phyloP scores from a whole-genome alignment of 1,140 invertebrate genomes.

The Drosophila aff. region DNA sequence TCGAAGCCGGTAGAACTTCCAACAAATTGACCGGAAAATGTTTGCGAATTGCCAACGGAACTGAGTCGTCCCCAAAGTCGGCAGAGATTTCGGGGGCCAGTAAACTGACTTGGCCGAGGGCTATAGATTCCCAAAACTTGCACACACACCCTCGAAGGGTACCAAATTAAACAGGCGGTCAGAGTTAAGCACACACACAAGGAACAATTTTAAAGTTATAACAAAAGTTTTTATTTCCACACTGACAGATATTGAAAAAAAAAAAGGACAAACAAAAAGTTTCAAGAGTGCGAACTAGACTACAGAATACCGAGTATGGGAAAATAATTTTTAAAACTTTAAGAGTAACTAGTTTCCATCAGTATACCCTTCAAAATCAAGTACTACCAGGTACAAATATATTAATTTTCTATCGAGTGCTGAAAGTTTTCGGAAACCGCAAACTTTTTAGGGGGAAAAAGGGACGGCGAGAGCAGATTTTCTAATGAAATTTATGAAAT shows the following conservation, averaged over 20 bases:
- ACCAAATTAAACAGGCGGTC: conserved; percentile 65
- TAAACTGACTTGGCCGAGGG: conserved; percentile 23
- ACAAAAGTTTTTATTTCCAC: conserved; percentile 52
- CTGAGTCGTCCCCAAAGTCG: conserved; percentile 28
- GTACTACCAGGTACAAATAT: conserved; percentile 19
- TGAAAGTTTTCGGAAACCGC: conserved; percentile 46
- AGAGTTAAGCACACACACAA: conserved; percentile 38
- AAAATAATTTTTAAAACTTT: too few species aligned
- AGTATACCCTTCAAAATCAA: background rate
- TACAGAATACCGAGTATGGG: background rate
- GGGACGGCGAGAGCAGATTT: conserved; percentile 4
- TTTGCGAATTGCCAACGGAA: conserved; percentile 80
- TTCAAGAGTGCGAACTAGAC: background rate
- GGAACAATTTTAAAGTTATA: conserved; percentile 54
- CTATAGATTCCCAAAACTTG: conserved; percentile 42
- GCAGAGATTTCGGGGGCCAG: conserved; percentile 52
- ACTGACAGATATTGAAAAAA: conserved; percentile 60
- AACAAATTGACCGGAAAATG: conserved; percentile 81
- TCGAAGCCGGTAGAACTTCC: conserved; percentile 69
- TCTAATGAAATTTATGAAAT: conserved; percentile 81
- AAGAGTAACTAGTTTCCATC: too few species aligned
- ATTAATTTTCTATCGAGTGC: conserved; percentile 52
- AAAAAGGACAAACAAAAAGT: background rate
- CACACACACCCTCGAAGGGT: conserved; percentile 9
- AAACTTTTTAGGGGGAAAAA: conserved; percentile 44